Base-by-base conservation (phyloP, 1,140 invertebrate species). In the Ooceraea biroi region DNA sequence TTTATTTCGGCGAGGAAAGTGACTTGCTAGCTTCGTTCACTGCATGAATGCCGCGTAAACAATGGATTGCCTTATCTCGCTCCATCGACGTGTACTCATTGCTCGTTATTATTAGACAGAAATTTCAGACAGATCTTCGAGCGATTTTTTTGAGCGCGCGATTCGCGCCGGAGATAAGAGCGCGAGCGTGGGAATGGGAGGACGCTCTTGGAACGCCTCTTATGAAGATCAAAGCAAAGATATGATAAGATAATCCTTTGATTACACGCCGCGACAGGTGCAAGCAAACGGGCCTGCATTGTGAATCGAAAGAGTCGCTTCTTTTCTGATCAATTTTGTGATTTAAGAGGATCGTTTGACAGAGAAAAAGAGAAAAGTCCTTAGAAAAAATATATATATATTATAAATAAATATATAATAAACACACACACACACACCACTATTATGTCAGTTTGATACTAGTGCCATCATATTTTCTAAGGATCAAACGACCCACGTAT, bases 71-170 rank as follows among this genome's bases (percentile, higher is more conserved):
- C 27, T 76, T 50, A 22, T 76, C 36, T 14, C 3, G 10, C 2
- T 44, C 19, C 17, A 48, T 22, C 12, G 30, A 27, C 19, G 19
- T 3, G 17, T 71, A 46, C 41, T 61, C 27, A 74, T 73, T 27
- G 17, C n/a, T 12, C 44, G 36, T 36, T 36, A 3, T 36, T 48
- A 22, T 63, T 30, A 63, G 5, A 10, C 55, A n/a, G 50, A n/a
- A 58, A n/a, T 58, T 73, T 63, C 44, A 74, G 63, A 27, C 36
- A 74, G 41, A 14, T 12, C 63, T 63, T 61, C 8, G 14, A 8
- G 11, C 19, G 58, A 55, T n/a, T n/a, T n/a, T n/a, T n/a, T n/a
- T n/a, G n/a, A n/a, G n/a, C n/a, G n/a, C n/a, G n/a, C n/a, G n/a
- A n/a, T n/a, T n/a, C n/a, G n/a, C n/a, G n/a, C n/a, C n/a, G n/a